A percentile compares a stretch with the other conserved stretches of the same genome.
Conservation (phyloP, 2,797 vertebrate species). For the Vireo griseus region DNA sequence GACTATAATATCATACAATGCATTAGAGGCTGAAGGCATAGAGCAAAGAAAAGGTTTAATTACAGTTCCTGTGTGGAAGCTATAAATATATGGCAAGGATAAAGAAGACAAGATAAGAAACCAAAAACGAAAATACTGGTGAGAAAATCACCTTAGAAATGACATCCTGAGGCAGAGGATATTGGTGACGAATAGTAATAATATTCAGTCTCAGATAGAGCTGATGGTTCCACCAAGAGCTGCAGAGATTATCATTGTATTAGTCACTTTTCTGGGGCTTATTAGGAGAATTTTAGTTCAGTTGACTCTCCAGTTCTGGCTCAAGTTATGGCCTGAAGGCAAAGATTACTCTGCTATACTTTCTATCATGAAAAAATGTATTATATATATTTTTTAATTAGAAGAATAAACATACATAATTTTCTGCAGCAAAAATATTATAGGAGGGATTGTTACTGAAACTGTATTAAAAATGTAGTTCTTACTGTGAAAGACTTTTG, state of each 20-base stretch:
- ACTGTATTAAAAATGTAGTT: not conserved
- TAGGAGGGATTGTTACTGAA: not conserved
- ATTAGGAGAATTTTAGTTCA: not conserved
- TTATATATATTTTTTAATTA: not conserved
- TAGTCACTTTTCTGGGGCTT: not conserved
- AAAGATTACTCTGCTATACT: not conserved
- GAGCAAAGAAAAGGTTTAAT: slow-evolving; percentile 23
- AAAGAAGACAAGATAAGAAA: slow-evolving; percentile 22
- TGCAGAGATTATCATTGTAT: not conserved
- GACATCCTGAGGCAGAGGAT: not conserved
- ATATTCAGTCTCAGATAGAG: not conserved
- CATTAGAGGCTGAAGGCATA: not conserved
- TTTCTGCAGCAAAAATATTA: not conserved
- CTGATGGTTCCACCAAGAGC: slow-evolving; percentile 13
- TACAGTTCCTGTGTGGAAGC: not conserved
- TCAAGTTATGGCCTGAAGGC: not conserved
- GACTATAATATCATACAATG: not conserved
- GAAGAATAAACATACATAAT: not conserved
- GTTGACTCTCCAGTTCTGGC: not conserved
- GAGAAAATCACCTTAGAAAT: slow-evolving; percentile 28
- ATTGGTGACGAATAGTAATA: slow-evolving; percentile 30
- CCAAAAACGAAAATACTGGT: not conserved
- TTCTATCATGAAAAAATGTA: not conserved
- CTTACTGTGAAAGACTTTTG: not conserved
- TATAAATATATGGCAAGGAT: slow-evolving; percentile 25